phyloP scores from a whole-genome alignment of 1,140 invertebrate species.

The Drosophila equinoxialis region DNA sequence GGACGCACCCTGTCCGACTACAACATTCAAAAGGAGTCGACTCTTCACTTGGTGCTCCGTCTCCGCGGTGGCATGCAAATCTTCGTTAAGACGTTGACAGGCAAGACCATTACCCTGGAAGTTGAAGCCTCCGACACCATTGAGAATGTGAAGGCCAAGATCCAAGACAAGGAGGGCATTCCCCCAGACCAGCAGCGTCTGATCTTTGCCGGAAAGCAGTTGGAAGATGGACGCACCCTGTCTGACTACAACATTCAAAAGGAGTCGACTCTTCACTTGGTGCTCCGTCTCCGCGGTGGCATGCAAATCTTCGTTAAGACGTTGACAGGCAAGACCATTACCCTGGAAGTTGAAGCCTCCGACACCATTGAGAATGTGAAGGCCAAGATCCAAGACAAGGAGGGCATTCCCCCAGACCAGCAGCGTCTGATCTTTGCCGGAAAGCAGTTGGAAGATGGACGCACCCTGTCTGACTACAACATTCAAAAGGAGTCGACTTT shows the following conservation, averaged over 20 bases:
- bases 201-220: slow-evolving; percentile 90
- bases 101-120: slow-evolving; percentile 22
- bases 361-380: slow-evolving; percentile 93
- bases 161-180: slow-evolving; percentile 89
- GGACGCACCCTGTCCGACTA: slow-evolving; percentile 91
- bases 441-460: slow-evolving; percentile 89
- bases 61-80: slow-evolving; percentile 93
- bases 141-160: slow-evolving; percentile 92
- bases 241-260: slow-evolving; percentile 94
- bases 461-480: slow-evolving; percentile 91
- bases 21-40: slow-evolving; percentile 95
- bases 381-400: slow-evolving; percentile 90
- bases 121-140: slow-evolving; percentile 87
- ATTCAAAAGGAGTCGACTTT: slow-evolving; percentile 96
- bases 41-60: slow-evolving; percentile 92
- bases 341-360: slow-evolving; percentile 90
- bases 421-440: slow-evolving; percentile 87
- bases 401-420: slow-evolving; percentile 89
- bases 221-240: slow-evolving; percentile 91
- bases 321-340: slow-evolving; percentile 92
- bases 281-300: slow-evolving; percentile 91
- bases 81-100: slow-evolving; percentile 22
- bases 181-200: slow-evolving; percentile 89
- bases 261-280: slow-evolving; percentile 95
- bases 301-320: slow-evolving; percentile 94